Conservation (phyloP, 1,140 invertebrate genomes). For the Drosophila tropicalis region DNA sequence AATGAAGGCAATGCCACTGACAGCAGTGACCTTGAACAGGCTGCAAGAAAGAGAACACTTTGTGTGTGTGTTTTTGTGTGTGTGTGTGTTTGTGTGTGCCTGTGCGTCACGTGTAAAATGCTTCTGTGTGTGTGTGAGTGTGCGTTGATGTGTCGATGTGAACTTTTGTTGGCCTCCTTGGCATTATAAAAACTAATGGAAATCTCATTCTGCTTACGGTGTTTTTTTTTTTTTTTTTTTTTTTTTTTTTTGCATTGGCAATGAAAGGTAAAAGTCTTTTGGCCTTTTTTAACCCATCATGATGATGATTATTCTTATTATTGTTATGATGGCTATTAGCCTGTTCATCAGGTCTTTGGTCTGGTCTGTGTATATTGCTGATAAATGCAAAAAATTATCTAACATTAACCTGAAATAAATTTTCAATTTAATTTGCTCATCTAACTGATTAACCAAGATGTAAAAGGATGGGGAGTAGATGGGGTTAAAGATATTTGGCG, state of each 20-base stretch:
- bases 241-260: constrained; percentile 10
- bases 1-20: constrained; percentile 47
- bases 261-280: constrained; percentile 19
- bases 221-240: background rate
- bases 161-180: constrained; percentile 31
- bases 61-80: constrained; percentile 11
- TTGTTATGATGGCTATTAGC: constrained; percentile 24
- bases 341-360: background rate
- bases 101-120: constrained; percentile 44
- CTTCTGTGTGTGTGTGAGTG: constrained; percentile 30
- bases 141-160: constrained; percentile 4
- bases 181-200: constrained; percentile 56
- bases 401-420: constrained; percentile 22
- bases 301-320: constrained; percentile 40
- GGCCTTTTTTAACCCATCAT: background rate
- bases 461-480: constrained; percentile 28
- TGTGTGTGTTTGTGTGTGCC: constrained; percentile 24
- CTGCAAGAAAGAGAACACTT: constrained; percentile 47
- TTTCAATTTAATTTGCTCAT: constrained; percentile 60
- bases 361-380: background rate
- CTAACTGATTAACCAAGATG: constrained; percentile 35
- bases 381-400: background rate
- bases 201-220: constrained; percentile 43
- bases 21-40: constrained; percentile 70
- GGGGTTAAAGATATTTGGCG: background rate